A percentile compares a stretch with the other conserved stretches of the same genome.
phyloP scores from a whole-genome alignment of 2,797 vertebrate genomes.

The Borostomias antarcticus region DNA sequence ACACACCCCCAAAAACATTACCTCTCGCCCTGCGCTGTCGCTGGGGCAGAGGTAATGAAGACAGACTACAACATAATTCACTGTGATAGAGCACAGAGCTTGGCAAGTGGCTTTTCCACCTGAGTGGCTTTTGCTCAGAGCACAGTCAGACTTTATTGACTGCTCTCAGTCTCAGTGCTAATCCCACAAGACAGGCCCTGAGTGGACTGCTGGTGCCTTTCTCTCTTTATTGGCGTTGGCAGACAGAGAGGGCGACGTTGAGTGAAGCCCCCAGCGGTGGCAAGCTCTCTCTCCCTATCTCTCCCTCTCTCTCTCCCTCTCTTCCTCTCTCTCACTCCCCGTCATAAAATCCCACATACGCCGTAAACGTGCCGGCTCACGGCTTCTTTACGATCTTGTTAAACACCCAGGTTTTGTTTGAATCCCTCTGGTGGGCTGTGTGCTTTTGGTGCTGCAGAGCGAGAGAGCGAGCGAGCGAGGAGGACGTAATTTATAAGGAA shows the following conservation, averaged over 20 bases:
- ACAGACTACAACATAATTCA: not conserved
- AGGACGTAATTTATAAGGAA: slow-evolving; percentile 17
- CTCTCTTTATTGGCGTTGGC: no score
- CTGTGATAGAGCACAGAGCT: not conserved
- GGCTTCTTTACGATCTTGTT: slow-evolving; percentile 52
- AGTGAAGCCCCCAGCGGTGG: slow-evolving; percentile 12
- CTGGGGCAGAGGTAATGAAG: no score
- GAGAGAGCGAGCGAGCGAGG: not conserved
- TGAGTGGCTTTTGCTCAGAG: slow-evolving; percentile 17
- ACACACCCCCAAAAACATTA: no score
- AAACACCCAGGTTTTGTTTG: slow-evolving; percentile 39
- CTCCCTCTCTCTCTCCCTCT: slow-evolving; percentile 34
- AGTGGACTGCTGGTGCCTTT: no score
- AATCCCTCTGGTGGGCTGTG: slow-evolving; percentile 9
- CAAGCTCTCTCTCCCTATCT: slow-evolving; percentile 18
- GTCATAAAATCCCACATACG: slow-evolving; percentile 31
- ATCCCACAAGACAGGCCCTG: no score
- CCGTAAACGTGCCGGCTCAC: slow-evolving; percentile 13
- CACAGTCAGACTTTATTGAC: slow-evolving; percentile 16
- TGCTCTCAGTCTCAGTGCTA: no score
- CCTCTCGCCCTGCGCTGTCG: no score
- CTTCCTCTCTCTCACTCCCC: slow-evolving; percentile 13
- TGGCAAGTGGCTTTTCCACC: slow-evolving; percentile 12
- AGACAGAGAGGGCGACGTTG: no score
- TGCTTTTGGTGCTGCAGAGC: not conserved